Evolutionary conservation across 1,140 invertebrate species (phyloP).

Genomic region (Ditylenchus dipsaci): DNA sequence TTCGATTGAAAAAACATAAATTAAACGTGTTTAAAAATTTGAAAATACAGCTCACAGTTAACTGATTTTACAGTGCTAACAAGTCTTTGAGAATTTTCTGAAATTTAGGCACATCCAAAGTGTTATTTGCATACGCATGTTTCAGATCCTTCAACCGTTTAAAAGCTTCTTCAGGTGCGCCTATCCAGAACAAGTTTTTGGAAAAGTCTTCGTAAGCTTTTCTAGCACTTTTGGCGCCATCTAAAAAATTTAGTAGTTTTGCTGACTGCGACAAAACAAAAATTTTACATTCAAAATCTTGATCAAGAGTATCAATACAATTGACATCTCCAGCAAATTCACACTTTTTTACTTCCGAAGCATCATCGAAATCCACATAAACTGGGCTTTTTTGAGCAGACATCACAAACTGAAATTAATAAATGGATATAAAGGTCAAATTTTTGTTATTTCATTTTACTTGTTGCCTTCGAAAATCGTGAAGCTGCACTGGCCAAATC

Average conservation of each 20-base stretch:
- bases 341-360: background rate
- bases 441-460: background rate
- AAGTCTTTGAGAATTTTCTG: background rate
- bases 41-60: too few species aligned
- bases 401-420: background rate
- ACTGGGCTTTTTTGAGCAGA: background rate
- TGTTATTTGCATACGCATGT: background rate
- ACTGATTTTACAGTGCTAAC: background rate
- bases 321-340: background rate
- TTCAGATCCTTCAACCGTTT: background rate
- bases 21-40: too few species aligned
- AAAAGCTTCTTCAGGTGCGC: background rate
- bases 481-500: background rate
- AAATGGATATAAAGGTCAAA: background rate
- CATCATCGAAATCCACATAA: conserved; percentile 1
- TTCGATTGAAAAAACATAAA: too few species aligned
- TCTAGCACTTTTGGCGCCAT: background rate
- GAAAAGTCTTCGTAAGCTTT: background rate
- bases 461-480: background rate
- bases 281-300: background rate
- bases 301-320: background rate
- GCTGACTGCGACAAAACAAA: background rate
- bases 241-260: background rate
- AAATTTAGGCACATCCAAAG: background rate
- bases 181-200: background rate